Evolutionary conservation across 2,888 invertebrate genomes (phyloP).

Genomic region (Noctua pronuba): DNA sequence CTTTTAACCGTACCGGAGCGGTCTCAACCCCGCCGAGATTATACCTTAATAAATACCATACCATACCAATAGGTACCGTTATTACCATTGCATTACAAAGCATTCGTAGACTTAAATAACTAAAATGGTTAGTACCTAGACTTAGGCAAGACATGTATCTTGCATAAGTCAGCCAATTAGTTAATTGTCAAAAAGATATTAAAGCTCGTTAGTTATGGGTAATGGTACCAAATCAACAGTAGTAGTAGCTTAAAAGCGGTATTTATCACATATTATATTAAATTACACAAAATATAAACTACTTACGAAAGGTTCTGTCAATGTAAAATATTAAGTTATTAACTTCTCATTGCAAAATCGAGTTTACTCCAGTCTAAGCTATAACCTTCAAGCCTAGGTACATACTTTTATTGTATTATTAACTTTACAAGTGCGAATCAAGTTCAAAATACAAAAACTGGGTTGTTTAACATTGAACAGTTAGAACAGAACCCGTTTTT

Average conservation of each 20-base stretch:
- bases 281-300: no score
- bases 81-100: no score
- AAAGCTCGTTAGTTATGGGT: neutral
- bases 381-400: neutral
- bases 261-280: neutral
- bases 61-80: no score
- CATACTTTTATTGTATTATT: neutral
- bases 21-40: constrained; percentile 82
- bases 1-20: constrained; percentile 87
- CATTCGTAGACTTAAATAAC: no score
- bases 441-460: neutral
- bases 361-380: neutral
- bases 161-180: neutral
- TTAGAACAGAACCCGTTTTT: constrained; percentile 8
- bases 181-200: constrained; percentile 1
- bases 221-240: neutral
- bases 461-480: constrained; percentile 2
- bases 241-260: neutral
- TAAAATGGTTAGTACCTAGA: no score
- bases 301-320: neutral
- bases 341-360: neutral
- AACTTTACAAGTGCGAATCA: neutral
- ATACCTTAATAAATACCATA: neutral
- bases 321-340: neutral
- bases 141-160: no score